A percentile compares a stretch with the other conserved stretches of the same genome.
phyloP scores from a whole-genome alignment of 2,888 invertebrate species.

The Sepiola atlantica region DNA sequence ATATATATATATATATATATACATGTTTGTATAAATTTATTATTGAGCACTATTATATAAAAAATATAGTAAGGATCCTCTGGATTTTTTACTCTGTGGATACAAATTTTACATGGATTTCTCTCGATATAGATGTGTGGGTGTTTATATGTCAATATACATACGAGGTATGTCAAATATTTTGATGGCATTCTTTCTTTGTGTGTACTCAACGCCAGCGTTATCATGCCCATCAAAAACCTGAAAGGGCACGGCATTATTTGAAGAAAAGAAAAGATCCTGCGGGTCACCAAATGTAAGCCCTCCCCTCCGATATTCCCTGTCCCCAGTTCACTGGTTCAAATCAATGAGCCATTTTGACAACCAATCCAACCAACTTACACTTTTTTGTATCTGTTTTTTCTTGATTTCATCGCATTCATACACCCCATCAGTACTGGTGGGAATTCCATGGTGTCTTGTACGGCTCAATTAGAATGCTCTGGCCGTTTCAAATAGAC shows the following conservation, averaged over 20 bases:
- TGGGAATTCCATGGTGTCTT: not conserved
- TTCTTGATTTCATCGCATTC: not conserved
- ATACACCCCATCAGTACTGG: not conserved
- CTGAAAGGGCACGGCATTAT: not conserved
- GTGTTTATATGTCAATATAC: not conserved
- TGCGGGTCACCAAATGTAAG: not conserved
- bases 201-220: not conserved
- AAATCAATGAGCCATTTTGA: not conserved
- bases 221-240: not conserved
- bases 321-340: not conserved
- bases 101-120: too few species aligned
- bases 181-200: not conserved
- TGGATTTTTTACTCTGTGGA: too few species aligned
- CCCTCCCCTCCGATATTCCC: not conserved
- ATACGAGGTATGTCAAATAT: not conserved
- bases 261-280: not conserved
- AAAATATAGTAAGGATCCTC: too few species aligned
- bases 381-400: not conserved
- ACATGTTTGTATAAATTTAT: not conserved
- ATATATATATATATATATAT: conserved; percentile 32
- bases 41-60: too few species aligned
- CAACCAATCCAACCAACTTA: not conserved
- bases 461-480: not conserved
- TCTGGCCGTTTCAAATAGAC: too few species aligned
- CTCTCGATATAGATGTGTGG: too few species aligned